phyloP scores from a whole-genome alignment of 2,888 invertebrate species.

The Dasysyrphus albostriatus region DNA sequence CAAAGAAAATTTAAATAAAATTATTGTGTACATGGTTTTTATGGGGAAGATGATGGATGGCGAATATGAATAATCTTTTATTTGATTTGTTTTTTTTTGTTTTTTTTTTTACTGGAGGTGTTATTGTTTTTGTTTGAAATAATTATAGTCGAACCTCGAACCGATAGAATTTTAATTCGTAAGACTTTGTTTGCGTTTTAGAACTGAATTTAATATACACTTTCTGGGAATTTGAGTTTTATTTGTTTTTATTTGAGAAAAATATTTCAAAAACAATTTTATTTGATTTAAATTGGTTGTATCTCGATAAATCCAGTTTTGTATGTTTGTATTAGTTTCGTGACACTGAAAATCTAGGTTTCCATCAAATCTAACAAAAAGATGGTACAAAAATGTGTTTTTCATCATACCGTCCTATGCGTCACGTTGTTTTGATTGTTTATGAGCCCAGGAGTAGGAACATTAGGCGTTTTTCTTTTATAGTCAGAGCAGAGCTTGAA shows the following conservation, averaged over 20 bases:
- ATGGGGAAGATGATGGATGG: slow-evolving; percentile 35
- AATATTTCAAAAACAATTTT: not conserved
- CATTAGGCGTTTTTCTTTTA: too few species aligned
- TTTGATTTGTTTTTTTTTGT: slow-evolving; percentile 52
- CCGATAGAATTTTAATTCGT: not conserved
- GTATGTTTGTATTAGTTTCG: too few species aligned
- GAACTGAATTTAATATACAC: not conserved
- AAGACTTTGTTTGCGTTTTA: not conserved
- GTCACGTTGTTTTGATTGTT: too few species aligned
- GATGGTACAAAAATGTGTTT: too few species aligned
- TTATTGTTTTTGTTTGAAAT: not conserved
- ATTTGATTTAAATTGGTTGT: too few species aligned
- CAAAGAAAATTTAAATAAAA: slow-evolving; percentile 34
- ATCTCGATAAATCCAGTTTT: too few species aligned
- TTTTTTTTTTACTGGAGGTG: slow-evolving; percentile 33
- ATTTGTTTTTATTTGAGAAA: not conserved
- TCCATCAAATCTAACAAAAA: too few species aligned
- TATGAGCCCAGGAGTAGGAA: too few species aligned
- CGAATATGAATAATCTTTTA: slow-evolving; percentile 18
- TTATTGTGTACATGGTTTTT: slow-evolving; percentile 60
- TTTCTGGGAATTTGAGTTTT: not conserved
- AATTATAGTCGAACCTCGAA: not conserved
- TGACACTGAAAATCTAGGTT: too few species aligned
- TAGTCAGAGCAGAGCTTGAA: too few species aligned
- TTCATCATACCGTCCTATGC: too few species aligned